These are phyloP conservation scores for Aphaenogaster ashmeadi DNA, from an alignment of 1,140 invertebrate species.

Conservation along the genomic window DNA sequence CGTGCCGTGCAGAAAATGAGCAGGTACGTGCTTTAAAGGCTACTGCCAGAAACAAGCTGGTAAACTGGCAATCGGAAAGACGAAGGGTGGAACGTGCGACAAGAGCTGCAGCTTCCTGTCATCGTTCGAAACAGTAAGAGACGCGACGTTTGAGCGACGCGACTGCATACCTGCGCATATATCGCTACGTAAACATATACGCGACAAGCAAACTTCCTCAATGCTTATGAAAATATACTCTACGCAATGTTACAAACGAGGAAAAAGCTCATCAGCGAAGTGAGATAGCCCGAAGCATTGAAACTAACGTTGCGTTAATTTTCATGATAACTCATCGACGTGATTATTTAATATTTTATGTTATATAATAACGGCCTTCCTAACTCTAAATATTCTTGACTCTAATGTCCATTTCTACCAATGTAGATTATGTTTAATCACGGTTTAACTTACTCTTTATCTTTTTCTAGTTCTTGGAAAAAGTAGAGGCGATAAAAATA, in stretches of 20 bases:
- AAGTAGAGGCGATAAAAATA: too few relatives aligned
- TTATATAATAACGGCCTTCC: background rate
- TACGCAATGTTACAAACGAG: background rate
- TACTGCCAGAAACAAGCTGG: slow-evolving; percentile 13
- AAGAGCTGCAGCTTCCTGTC: slow-evolving; percentile 7
- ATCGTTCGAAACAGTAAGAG: slow-evolving; percentile 31
- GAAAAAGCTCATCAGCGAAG: background rate
- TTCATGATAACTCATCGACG: background rate
- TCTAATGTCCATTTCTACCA: too few relatives aligned
- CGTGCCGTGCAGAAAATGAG: slow-evolving; percentile 23
- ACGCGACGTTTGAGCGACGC: slow-evolving; percentile 67
- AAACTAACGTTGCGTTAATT: background rate
- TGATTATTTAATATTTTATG: background rate
- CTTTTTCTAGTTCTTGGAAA: too few relatives aligned
- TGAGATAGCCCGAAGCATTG: background rate
- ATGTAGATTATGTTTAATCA: too few relatives aligned
- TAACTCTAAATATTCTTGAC: background rate
- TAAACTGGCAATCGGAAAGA: slow-evolving; percentile 29
- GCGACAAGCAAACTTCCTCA: background rate
- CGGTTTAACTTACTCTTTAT: too few relatives aligned
- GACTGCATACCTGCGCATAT: slow-evolving; percentile 15
- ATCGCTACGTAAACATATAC: slow-evolving; percentile 1
- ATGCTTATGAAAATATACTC: background rate
- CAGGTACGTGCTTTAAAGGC: slow-evolving; percentile 13
- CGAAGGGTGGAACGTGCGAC: background rate